phyloP scores from a whole-genome alignment of 2,888 invertebrate species.

The Tortricodes alternella region DNA sequence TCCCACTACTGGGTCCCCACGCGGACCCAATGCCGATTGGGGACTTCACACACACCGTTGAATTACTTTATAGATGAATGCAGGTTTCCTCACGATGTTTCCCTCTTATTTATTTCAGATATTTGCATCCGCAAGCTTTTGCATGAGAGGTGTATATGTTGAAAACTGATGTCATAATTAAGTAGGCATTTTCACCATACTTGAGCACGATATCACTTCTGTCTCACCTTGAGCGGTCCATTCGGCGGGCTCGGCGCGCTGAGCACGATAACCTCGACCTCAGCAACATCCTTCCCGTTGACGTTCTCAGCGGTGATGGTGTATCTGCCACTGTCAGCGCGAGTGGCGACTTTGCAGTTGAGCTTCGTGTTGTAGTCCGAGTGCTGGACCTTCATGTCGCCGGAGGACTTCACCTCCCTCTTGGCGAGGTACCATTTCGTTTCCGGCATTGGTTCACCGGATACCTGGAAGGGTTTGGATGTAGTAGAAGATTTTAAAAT shows the following conservation, averaged over 20 bases:
- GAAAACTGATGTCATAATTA: too few relatives aligned
- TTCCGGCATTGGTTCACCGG: slow-evolving; percentile 96
- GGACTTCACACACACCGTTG: too few relatives aligned
- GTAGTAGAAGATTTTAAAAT: too few relatives aligned
- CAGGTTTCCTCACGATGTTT: too few relatives aligned
- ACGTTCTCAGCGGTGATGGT: slow-evolving; percentile 95
- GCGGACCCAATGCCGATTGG: too few relatives aligned
- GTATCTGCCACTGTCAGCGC: slow-evolving; percentile 95
- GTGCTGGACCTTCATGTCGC: slow-evolving; percentile 90
- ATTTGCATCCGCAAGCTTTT: too few relatives aligned
- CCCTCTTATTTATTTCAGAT: too few relatives aligned
- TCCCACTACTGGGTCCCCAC: too few relatives aligned
- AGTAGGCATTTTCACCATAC: too few relatives aligned
- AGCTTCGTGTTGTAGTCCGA: slow-evolving; percentile 93
- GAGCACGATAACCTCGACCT: slow-evolving; percentile 94
- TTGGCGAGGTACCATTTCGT: slow-evolving; percentile 95
- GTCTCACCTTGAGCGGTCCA: slow-evolving; percentile 93
- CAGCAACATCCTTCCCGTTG: slow-evolving; percentile 97
- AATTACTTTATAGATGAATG: too few relatives aligned
- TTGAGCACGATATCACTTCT: too few relatives aligned
- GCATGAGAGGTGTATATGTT: too few relatives aligned
- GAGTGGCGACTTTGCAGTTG: slow-evolving; percentile 88
- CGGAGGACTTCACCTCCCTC: slow-evolving; percentile 88
- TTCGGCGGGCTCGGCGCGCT: slow-evolving; percentile 95
- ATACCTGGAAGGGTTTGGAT: slow-evolving; percentile 60